Evolutionary conservation across 1,140 invertebrate genomes (phyloP), one percentile per base, ranked within the genome.

Genomic region (Diachasma alloeum): DNA sequence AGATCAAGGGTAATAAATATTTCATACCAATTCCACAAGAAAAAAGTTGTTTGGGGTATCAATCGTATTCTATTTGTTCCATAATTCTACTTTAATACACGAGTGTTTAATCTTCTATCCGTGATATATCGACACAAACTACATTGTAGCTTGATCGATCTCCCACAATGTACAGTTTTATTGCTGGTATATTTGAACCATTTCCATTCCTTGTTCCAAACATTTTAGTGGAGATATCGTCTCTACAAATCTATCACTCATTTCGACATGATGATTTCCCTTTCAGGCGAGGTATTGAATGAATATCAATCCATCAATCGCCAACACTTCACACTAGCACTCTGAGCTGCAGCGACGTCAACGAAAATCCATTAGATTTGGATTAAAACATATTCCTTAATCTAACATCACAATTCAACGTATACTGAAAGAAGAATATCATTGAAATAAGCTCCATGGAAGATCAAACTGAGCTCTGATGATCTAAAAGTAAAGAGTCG

Each of bases 41-140:
- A 69, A 67, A 19, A 59, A 56, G 2, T 31, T 31, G 31, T 59
- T 72, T 74, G 56, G 26, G 53, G 39, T 74, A 68, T 72, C 71
- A 75, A 67, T 78, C 36, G 36, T 73, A 72, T 78, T 69, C 24
- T 72, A 13, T 70, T 75, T 83, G 83, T 79, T 87, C 86, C 83
- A 87, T 89, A 83, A 86, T 85, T 87, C 87, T 89, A 90, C 88
- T 90, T 90, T 90, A 89, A 88, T 90, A 90, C 88, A 89, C 86
- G 87, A 88, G 85, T 88, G 82, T 86, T 87, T 82, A 74, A 83
- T 79, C 83, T 89, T 90, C 85, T 83, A 53, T 87, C 87, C 84
- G 87, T 87, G 86, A 86, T 83, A 84, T 85, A 84, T 85, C 85
- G 86, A 89, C 1, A 86, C 88, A 89, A 90, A 88, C 87, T 90